phyloP scores from a whole-genome alignment of 2,113 vertebrate genomes.

The Chascanopsetta lugubris region DNA sequence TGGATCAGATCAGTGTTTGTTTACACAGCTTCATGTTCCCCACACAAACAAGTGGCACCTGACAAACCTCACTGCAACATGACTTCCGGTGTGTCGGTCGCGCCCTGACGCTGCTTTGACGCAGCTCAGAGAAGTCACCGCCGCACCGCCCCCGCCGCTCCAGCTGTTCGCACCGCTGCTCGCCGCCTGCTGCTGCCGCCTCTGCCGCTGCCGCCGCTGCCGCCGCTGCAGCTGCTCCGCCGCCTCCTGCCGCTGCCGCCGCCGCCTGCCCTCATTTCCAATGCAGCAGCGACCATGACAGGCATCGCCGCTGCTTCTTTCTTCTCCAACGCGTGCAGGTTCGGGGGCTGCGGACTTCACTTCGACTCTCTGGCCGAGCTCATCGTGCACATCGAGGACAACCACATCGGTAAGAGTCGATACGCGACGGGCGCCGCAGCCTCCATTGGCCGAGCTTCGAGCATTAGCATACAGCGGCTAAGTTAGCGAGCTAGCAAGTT shows the following conservation, averaged over 20 bases:
- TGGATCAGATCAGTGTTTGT: background rate
- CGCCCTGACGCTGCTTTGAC: conserved; percentile 34
- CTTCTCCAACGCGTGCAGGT: conserved; percentile 94
- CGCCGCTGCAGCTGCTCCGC: conserved; percentile 42
- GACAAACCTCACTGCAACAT: background rate
- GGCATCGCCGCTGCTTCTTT: conserved; percentile 97
- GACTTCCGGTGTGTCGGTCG: conserved; percentile 43
- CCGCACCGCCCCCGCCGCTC: conserved; percentile 42
- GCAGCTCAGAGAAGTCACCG: conserved; percentile 35
- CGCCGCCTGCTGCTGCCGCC: conserved; percentile 53
- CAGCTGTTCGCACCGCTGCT: conserved; percentile 77
- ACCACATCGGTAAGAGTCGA: conserved; percentile 89
- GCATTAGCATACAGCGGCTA: conserved; percentile 62
- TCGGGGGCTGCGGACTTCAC: conserved; percentile 92
- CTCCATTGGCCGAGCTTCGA: conserved; percentile 55
- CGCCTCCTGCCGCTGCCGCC: conserved; percentile 56
- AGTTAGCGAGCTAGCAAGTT: conserved; percentile 63
- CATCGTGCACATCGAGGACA: conserved; percentile 95
- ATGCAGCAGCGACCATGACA: conserved; percentile 91
- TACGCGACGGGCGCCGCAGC: conserved; percentile 16
- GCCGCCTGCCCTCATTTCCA: conserved; percentile 73
- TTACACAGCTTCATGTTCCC: background rate
- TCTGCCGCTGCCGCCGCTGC: conserved; percentile 67
- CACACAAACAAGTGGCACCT: background rate
- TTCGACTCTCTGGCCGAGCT: conserved; percentile 92